Percentiles rank a stretch among this genome's conserved stretches.
Evolutionary conservation across 2,113 vertebrate species (phyloP).

Genomic region (Epinephelus fuscoguttatus): DNA sequence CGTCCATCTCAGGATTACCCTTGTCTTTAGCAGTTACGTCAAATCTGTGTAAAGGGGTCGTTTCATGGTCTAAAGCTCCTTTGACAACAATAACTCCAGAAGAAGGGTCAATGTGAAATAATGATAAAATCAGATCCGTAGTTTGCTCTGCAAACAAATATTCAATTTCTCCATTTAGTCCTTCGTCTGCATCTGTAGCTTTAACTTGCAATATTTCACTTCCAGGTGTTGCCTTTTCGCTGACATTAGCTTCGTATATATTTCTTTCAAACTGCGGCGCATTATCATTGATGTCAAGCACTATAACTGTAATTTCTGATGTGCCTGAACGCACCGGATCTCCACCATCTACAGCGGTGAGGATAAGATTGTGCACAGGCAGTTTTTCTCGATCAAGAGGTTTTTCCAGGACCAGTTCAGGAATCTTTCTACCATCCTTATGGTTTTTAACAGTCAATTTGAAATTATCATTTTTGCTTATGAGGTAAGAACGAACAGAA

Average conservation of each 20-base stretch:
- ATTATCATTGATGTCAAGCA: conserved; percentile 92
- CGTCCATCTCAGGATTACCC: conserved; percentile 79
- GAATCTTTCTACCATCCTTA: conserved; percentile 80
- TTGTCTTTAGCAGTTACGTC: conserved; percentile 83
- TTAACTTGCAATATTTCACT: conserved; percentile 85
- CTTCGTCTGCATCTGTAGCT: conserved; percentile 83
- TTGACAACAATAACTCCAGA: conserved; percentile 75
- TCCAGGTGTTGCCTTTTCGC: conserved; percentile 84
- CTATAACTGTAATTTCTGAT: conserved; percentile 74
- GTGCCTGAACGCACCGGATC: conserved; percentile 81
- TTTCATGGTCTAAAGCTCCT: conserved; percentile 80
- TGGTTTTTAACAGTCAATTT: conserved; percentile 78
- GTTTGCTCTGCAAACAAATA: conserved; percentile 81
- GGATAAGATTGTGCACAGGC: conserved; percentile 82
- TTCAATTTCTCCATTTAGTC: conserved; percentile 78
- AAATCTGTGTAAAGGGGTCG: conserved; percentile 69
- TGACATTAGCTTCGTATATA: conserved; percentile 87
- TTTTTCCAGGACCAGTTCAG: conserved; percentile 83
- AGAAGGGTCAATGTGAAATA: conserved; percentile 71
- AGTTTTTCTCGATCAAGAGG: conserved; percentile 83
- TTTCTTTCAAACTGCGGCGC: conserved; percentile 87
- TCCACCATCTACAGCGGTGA: conserved; percentile 84
- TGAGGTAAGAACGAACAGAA: conserved; percentile 77
- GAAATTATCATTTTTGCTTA: conserved; percentile 82
- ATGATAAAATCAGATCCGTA: conserved; percentile 55